Percentiles rank a stretch among this genome's conserved stretches.
These are phyloP conservation scores for Pseudachorutes palmiensis DNA, from an alignment of 1,140 invertebrate genomes.

Conservation along the genomic window DNA sequence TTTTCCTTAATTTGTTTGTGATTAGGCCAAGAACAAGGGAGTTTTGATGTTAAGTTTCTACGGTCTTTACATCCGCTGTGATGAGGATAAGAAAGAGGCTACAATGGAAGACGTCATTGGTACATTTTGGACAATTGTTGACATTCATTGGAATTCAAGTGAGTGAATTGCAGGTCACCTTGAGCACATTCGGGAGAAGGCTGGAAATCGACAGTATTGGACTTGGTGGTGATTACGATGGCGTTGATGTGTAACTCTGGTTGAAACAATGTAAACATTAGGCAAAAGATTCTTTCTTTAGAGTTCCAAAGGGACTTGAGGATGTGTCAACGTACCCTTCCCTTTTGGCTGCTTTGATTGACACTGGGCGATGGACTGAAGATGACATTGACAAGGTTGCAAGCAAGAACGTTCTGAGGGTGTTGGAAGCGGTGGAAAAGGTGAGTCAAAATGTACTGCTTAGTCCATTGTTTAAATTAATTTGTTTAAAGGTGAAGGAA, in stretches of 20 bases:
- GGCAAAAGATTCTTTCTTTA: background rate
- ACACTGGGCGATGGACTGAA: conserved; percentile 50
- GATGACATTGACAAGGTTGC: conserved; percentile 46
- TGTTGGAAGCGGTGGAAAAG: conserved; percentile 45
- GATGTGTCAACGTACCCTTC: conserved; percentile 49
- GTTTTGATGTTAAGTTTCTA: conserved; percentile 51
- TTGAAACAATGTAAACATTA: background rate
- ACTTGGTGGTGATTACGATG: conserved; percentile 42
- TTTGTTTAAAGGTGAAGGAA: background rate
- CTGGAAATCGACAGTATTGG: conserved; percentile 39
- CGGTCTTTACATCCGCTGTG: conserved; percentile 44
- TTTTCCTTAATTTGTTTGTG: conserved; percentile 16
- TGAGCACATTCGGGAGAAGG: conserved; percentile 44
- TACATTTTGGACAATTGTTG: background rate
- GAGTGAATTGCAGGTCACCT: conserved; percentile 45
- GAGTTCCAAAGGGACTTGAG: conserved; percentile 43
- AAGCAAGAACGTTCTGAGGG: conserved; percentile 46
- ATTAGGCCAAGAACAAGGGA: conserved; percentile 46
- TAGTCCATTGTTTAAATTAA: background rate
- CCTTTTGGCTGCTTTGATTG: conserved; percentile 45
- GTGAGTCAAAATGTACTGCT: conserved; percentile 35
- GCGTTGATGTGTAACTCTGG: conserved; percentile 33
- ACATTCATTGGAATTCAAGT: background rate
- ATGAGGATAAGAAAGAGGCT: conserved; percentile 25
- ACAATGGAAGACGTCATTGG: conserved; percentile 8